Base-by-base conservation (phyloP, 1,140 invertebrate species). In the Eufriesea mexicana region DNA sequence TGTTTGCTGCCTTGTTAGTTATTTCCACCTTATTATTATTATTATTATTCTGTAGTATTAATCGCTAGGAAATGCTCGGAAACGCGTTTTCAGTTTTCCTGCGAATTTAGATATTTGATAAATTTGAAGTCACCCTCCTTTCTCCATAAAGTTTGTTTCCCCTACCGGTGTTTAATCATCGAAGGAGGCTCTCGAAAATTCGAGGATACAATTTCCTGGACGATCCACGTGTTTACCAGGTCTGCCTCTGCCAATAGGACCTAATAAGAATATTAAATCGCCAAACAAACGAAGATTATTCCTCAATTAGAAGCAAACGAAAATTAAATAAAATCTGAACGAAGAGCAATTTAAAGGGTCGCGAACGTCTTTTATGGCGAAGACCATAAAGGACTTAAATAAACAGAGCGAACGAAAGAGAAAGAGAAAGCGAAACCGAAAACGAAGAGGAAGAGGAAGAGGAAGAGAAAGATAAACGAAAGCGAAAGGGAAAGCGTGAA, bases 151-250 rank as follows among this genome's bases (percentile, higher is more conserved):
- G 18, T 51, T 70, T 70, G 51, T 28, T 8, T 25, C 66, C 64
- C 35, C 28, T 54, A 25, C 14, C 66, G 12, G 9, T 14, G 45
- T 68, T 47, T 25, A 47, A 51, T 28, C 77, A n/a, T 79, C 54
- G 47, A 59, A 78, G 75, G 59, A 18, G n/a, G 61, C 66, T 61
- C 42, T 25, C 28, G 77, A 79, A 79, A 79, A 79, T 79, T 70
- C 67, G 45, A 12, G 49, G 66, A 51, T 70, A 79, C 66, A 70
- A 70, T 79, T 70, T 70, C 54, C 76, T 55, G 51, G 12, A 7
- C 23, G 42, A 51, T 25, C 18, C 9, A 49, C 25, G 20, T 35
- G 25, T 70, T 59, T 61, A 55, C 66, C 61, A 79, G 42, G 59
- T 68, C 64, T 49, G 9, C 57, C 35, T 25, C 23, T 67, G 75